Base-by-base conservation (phyloP, 2,113 vertebrate species). In the Ptilonorhynchus violaceus region DNA sequence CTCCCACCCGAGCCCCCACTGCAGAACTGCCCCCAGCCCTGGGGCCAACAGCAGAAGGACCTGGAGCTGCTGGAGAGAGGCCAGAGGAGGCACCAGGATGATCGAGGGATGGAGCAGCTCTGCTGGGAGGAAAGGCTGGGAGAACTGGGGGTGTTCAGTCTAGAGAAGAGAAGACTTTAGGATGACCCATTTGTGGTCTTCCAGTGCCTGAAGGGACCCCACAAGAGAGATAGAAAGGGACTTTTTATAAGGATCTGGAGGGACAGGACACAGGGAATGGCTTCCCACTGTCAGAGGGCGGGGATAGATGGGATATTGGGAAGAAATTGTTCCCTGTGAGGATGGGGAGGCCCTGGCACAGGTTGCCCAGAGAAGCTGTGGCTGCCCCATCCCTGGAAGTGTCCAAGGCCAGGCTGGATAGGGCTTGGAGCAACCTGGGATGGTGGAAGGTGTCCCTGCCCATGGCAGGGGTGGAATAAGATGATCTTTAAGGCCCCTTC, bases 181-280 rank as follows among this genome's bases (percentile, higher is more conserved):
- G 52, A 0, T 46, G 8, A 21, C 10, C 41, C 12, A 13, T 2
- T 0, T 21, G 41, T 13, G 41, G 6, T 25, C 1, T 19, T 56
- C 4, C 49, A 7, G 33, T 24, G 9, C 22, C 44, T 31, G 21
- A 49, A 49, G 42, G 42, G 8, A 47, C 11, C 19, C 42, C 12
- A 15, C n/a, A 76, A 15, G 58, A 33, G 31, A 49, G 44, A 33
- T 25, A 17, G 44, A 50, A 21, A 15, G 16, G 30, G 46, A 33
- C 56, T 62, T 31, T 41, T 35, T 35, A 33, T 20, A 77, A 39
- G 22, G 25, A 7, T 13, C 15, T 62, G 44, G 16, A 62, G 35
- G 24, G 28, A 10, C 28, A 60, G n/a, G 21, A 31, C 21, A 14
- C 3, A 6, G 21, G 55, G 21, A 76, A 31, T 25, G n/a, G 74